Evolutionary conservation across 2,797 vertebrate species (phyloP).

Genomic region (Typhlichthys eigenmanni): DNA sequence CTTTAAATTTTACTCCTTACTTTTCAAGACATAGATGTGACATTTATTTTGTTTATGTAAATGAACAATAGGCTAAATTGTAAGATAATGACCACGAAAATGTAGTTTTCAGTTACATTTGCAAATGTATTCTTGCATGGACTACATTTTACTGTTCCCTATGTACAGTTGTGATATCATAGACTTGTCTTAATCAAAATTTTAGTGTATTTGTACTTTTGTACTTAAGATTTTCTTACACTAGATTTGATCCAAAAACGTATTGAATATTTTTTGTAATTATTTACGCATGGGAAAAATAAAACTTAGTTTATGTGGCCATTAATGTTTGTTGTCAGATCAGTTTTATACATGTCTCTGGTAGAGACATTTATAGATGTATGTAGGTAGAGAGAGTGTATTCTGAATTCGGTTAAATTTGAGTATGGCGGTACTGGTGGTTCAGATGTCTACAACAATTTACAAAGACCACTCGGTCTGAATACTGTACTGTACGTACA

Average conservation of each 20-base stretch:
- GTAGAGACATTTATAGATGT: too few relatives aligned
- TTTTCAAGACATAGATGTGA: slow-evolving; percentile 7
- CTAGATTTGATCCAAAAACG: slow-evolving; percentile 56
- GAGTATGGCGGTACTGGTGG: too few relatives aligned
- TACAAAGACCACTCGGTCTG: too few relatives aligned
- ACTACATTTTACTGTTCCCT: slow-evolving; percentile 28
- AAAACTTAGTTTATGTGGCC: slow-evolving; percentile 54
- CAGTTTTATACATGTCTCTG: too few relatives aligned
- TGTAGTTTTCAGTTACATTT: slow-evolving; percentile 10
- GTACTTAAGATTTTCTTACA: slow-evolving; percentile 40
- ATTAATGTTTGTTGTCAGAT: slow-evolving; percentile 5
- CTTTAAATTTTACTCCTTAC: too few relatives aligned
- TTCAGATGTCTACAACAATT: too few relatives aligned
- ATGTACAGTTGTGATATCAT: slow-evolving; percentile 32
- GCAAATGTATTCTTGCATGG: slow-evolving; percentile 10
- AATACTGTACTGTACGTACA: too few relatives aligned
- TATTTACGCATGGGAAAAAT: slow-evolving; percentile 54
- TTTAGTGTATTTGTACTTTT: slow-evolving; percentile 54
- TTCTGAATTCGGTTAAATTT: too few relatives aligned
- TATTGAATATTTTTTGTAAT: slow-evolving; percentile 55
- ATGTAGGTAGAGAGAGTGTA: too few relatives aligned
- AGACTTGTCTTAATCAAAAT: slow-evolving; percentile 45
- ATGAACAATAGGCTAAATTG: slow-evolving; percentile 13
- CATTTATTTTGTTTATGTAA: slow-evolving; percentile 33
- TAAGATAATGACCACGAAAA: background rate